Conservation (phyloP, 53 echinoderm and acorn worm genomes). For the Echinarachnius parma region DNA sequence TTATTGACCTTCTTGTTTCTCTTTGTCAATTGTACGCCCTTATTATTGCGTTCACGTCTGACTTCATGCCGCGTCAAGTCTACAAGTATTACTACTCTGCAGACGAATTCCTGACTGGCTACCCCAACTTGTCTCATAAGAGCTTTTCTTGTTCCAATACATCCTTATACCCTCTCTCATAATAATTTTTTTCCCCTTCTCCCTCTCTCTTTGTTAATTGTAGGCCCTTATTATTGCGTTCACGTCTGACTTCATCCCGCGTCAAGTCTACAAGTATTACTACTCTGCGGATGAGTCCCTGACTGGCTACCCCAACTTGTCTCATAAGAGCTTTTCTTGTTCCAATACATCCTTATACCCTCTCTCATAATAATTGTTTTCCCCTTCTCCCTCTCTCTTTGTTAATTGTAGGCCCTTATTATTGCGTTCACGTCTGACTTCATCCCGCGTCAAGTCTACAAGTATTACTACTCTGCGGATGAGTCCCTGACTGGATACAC, state of each 20-base stretch:
- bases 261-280: constrained; percentile 51
- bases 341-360: too few relatives aligned
- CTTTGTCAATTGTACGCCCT: too few relatives aligned
- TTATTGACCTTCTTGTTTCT: too few relatives aligned
- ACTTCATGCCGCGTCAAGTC: too few relatives aligned
- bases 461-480: constrained; percentile 51
- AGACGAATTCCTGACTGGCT: constrained; percentile 43
- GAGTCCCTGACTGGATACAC: constrained; percentile 56
- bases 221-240: constrained; percentile 81
- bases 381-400: not conserved
- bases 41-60: constrained; percentile 74
- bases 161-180: too few relatives aligned
- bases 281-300: constrained; percentile 42
- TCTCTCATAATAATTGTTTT: too few relatives aligned
- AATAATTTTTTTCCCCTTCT: too few relatives aligned
- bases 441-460: constrained; percentile 80
- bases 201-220: not conserved
- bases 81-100: constrained; percentile 55
- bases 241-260: constrained; percentile 79
- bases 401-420: constrained; percentile 69
- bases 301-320: constrained; percentile 60
- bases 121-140: constrained; percentile 63
- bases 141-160: too few relatives aligned
- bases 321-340: too few relatives aligned
- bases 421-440: constrained; percentile 95